A percentile compares a stretch with the other conserved stretches of the same genome.
Conservation (phyloP, 30 jellyfish, hydroid and myxozoan species). For the Aurelia aurita region DNA sequence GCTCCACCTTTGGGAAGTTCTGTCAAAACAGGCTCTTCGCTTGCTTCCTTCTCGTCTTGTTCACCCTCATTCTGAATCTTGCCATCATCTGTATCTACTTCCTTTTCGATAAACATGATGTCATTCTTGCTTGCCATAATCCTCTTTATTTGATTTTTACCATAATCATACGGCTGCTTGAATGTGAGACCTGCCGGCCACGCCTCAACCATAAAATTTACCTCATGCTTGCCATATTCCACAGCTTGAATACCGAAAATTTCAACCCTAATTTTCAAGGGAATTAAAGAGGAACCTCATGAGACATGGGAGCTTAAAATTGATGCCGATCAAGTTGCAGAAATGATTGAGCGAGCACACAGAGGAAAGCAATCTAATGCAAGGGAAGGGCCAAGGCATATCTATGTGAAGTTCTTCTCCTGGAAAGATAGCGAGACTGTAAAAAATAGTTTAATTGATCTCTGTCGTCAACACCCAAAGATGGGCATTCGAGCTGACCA, state of each 20-base stretch:
- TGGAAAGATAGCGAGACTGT: no score
- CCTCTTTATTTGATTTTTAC: not conserved
- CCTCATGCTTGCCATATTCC: not conserved
- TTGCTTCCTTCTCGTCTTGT: not conserved
- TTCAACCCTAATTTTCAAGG: no score
- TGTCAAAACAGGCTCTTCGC: not conserved
- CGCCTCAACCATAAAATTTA: not conserved
- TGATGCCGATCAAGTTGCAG: no score
- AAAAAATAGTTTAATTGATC: no score
- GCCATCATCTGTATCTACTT: not conserved
- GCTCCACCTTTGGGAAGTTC: not conserved
- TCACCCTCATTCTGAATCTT: not conserved
- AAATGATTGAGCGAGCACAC: no score
- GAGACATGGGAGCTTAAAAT: no score
- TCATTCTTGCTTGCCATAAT: not conserved
- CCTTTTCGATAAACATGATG: not conserved
- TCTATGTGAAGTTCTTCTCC: no score
- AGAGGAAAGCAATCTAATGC: no score
- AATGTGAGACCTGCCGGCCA: not conserved
- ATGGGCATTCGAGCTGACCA: no score
- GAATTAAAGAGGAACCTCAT: no score
- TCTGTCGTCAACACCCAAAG: no score
- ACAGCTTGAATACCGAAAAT: not conserved
- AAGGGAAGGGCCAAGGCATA: no score
- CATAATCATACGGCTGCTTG: slow-evolving; percentile 14